Evolutionary conservation across 2,113 vertebrate species (phyloP), one percentile per base, ranked within the genome.

Genomic region (Marmota monax): DNA sequence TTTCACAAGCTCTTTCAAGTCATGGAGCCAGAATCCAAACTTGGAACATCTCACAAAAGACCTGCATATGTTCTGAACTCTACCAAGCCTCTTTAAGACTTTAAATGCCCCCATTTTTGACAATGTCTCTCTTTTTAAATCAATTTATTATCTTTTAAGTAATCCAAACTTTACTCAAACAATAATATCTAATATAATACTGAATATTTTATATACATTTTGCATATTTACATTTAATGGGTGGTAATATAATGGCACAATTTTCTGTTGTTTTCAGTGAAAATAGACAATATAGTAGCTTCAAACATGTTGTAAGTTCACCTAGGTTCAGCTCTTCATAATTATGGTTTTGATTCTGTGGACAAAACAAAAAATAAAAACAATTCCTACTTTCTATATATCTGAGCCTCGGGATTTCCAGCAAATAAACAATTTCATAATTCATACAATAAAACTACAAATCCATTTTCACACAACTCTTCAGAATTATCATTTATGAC

Each of bases 201-300:
- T 74, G 12, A 7, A 72, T 78, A 88, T 69, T 84, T 92, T 74
- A 76, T 87, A 39, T 42, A 32, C 78, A 83, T 61, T 79, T 53
- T 67, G 12, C 37, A 32, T 58, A 92, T 83, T 90, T 94, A 53
- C 7, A 92, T 72, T 83, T 92, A 87, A 82, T 85, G 4, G 65
- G 18, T 73, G 3, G 17, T 85, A 82, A 73, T 67, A 63, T 39
- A 93, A n/a, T 20, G 27, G 48, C 11, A 69, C 1, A 88, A 53
- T 45, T 73, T 82, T 80, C 27, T 67, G 13, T 86, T 85, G 29
- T 91, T 96, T 92, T 34, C 58, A 76, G 27, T 76, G 42, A 32
- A 63, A 69, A 87, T 16, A 16, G 53, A 22, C 39, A 72, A 32
- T 45, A 51, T 37, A 22, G 87, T 74, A 94, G 67, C 48, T 70